Evolutionary conservation across 2,113 vertebrate genomes (phyloP).

Genomic region (Stigmatopora nigra): DNA sequence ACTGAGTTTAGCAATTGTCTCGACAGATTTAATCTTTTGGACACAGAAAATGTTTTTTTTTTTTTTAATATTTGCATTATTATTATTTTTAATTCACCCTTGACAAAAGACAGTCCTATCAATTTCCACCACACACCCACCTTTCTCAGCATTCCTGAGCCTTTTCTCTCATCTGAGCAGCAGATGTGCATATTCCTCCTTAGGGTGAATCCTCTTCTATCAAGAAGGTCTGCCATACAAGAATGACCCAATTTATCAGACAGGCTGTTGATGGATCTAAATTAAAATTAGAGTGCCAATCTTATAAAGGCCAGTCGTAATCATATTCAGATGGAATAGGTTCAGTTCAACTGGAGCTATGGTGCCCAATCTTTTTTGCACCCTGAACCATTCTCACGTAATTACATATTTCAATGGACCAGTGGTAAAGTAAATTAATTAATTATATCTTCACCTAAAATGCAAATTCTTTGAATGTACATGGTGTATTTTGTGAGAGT

Average conservation of each 20-base stretch:
- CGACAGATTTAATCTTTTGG: neutral
- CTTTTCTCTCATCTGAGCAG: slow-evolving; percentile 32
- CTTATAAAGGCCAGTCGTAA: slow-evolving; percentile 48
- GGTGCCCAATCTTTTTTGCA: neutral
- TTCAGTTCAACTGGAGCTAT: slow-evolving; percentile 16
- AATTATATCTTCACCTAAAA: neutral
- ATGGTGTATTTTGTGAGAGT: neutral
- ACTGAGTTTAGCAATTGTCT: too few relatives aligned
- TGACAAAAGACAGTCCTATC: slow-evolving; percentile 12
- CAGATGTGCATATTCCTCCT: slow-evolving; percentile 56
- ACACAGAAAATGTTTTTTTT: neutral
- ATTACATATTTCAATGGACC: neutral
- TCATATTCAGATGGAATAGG: slow-evolving; percentile 32
- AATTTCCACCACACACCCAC: slow-evolving; percentile 23
- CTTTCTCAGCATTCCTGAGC: slow-evolving; percentile 19
- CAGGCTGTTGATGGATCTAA: slow-evolving; percentile 56
- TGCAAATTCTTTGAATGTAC: neutral
- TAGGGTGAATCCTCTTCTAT: slow-evolving; percentile 50
- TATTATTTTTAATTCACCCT: slow-evolving; percentile 14
- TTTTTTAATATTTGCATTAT: too few relatives aligned
- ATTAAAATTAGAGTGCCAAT: slow-evolving; percentile 61
- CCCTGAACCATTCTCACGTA: neutral
- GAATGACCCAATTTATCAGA: slow-evolving; percentile 64
- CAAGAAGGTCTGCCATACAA: slow-evolving; percentile 45
- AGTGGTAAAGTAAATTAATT: neutral